Percentiles rank a stretch among this genome's conserved stretches.
These are phyloP conservation scores for Tyria jacobaeae DNA, from an alignment of 2,888 invertebrate genomes.

Conservation along the genomic window DNA sequence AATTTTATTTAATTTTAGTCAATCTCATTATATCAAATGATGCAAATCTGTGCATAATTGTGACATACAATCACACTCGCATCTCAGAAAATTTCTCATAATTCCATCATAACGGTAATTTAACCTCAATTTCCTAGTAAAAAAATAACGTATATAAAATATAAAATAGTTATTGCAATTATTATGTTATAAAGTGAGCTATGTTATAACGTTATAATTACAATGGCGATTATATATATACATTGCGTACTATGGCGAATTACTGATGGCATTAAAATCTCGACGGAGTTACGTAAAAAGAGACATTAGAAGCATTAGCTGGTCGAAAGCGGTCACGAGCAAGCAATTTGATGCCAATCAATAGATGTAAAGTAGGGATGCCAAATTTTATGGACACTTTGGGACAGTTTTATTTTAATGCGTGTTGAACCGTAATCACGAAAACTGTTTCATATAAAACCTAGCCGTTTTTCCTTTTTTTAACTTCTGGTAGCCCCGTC, in stretches of 20 bases:
- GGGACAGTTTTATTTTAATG: background rate
- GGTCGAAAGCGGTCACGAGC: constrained; percentile 75
- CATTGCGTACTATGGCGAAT: constrained; percentile 38
- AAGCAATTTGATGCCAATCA: constrained; percentile 81
- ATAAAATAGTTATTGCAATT: too few relatives aligned
- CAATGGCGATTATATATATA: constrained; percentile 40
- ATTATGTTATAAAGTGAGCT: too few relatives aligned
- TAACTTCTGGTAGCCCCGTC: too few relatives aligned
- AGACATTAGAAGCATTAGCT: constrained; percentile 73
- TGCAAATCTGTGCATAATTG: too few relatives aligned
- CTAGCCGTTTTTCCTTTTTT: too few relatives aligned
- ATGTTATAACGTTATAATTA: constrained; percentile 36
- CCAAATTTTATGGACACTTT: constrained; percentile 17
- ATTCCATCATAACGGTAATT: background rate
- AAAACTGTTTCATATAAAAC: too few relatives aligned
- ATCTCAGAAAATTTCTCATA: constrained; percentile 2
- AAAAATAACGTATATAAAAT: constrained; percentile 12
- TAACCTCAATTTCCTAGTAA: constrained; percentile 11
- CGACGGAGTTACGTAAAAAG: constrained; percentile 70
- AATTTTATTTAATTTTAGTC: too few relatives aligned
- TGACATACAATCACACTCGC: too few relatives aligned
- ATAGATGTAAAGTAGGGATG: constrained; percentile 53
- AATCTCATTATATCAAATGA: too few relatives aligned
- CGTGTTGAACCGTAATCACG: background rate
- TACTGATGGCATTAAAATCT: constrained; percentile 44